Evolutionary conservation across 2,797 vertebrate genomes (phyloP), one percentile per base, ranked within the genome.

Genomic region (Lutjanus campechanus): DNA sequence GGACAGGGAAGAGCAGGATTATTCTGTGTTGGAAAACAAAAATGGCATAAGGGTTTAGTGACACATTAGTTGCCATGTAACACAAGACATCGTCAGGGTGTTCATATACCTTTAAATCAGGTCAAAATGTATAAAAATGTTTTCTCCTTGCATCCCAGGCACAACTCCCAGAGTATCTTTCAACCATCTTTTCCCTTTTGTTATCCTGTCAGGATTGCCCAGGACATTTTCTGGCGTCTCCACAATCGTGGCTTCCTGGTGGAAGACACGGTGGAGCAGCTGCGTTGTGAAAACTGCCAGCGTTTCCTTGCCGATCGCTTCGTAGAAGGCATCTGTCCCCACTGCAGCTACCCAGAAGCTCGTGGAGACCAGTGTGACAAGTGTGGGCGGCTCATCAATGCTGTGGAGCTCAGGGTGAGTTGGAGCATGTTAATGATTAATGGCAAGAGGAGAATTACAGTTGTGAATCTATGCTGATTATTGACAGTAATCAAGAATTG

Each of bases 301-400:
- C 96, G 97, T 0, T 99, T 99, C 91, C 94, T 99, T 77, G 98
- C 98, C 0, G 98, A 99, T 80, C 98, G 98, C 76, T 99, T 99
- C 10, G 98, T 99, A 62, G 98, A 99, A 87, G 98, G 98, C 2
- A 91, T 69, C 29, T 99, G 98, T 81, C 98, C 98, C 54, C 93
- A 96, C 90, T 99, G 98, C 84, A 90, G 65, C 75, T 99, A 97
- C 10, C 93, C 95, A 8, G 98, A 99, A 70, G 98, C 98, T 29
- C 97, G 98, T 0, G 98, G 98, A 3, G 98, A 99, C 93, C 98
- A 99, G 85, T 99, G 98, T 58, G 98, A 99, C 89, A 98, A 97
- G 63, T 99, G 98, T 9, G 97, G 98, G 9, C 96, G 96, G 7
- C 97, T 99, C 82, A 99, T 99, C 92, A 99, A 98, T 5, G 98